Percentiles rank a stretch among this genome's conserved stretches.
Conservation (phyloP, 1,140 invertebrate genomes). For the Pseudachorutes palmiensis region DNA sequence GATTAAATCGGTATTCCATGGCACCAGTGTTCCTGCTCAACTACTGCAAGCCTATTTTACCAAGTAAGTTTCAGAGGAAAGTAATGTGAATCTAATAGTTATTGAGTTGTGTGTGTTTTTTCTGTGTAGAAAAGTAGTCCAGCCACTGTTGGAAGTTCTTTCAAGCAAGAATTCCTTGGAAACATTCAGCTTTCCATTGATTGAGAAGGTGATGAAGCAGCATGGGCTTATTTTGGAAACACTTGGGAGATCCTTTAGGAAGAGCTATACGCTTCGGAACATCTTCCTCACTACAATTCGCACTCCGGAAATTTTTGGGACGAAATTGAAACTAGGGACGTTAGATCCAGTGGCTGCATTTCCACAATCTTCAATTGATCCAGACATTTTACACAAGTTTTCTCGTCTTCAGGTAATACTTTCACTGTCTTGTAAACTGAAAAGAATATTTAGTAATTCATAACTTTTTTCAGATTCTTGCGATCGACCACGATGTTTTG, state of each 20-base stretch:
- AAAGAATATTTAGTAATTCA: no score
- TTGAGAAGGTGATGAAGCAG: conserved; percentile 14
- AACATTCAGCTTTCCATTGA: conserved; percentile 27
- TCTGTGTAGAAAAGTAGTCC: conserved; percentile 19
- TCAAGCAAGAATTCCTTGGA: conserved; percentile 19
- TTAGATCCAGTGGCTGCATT: background rate
- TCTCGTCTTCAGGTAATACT: conserved; percentile 17
- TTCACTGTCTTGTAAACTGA: background rate
- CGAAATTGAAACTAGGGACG: background rate
- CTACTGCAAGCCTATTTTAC: conserved; percentile 18
- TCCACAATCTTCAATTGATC: background rate
- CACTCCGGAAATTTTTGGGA: background rate
- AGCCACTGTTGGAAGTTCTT: conserved; percentile 20
- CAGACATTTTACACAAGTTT: conserved; percentile 11
- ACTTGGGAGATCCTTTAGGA: background rate
- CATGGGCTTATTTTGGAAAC: conserved; percentile 1
- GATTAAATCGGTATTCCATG: background rate
- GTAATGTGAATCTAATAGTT: background rate
- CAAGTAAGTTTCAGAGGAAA: conserved; percentile 4
- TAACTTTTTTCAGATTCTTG: conserved; percentile 25
- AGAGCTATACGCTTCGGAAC: conserved; percentile 11
- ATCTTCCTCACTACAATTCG: conserved; percentile 24
- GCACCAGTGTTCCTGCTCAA: background rate
- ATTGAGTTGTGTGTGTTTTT: background rate
- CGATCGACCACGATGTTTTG: conserved; percentile 26